Evolutionary conservation across 2,113 vertebrate species (phyloP).

Genomic region (Cheirogaleus medius): DNA sequence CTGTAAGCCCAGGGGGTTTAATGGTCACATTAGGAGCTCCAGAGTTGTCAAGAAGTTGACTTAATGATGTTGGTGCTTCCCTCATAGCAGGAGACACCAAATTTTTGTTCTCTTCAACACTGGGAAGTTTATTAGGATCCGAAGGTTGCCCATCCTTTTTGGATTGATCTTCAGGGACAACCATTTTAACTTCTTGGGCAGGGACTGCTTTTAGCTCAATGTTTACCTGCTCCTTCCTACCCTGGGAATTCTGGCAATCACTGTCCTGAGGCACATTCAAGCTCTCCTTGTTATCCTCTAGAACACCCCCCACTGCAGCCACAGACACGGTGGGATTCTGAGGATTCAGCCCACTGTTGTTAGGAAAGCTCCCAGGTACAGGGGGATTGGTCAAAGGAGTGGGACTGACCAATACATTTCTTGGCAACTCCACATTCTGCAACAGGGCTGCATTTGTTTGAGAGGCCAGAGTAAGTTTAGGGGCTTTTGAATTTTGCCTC

Average conservation of each 20-base stretch:
- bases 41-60: conserved; percentile 95
- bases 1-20: conserved; percentile 85
- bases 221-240: conserved; percentile 87
- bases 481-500: conserved; percentile 92
- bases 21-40: conserved; percentile 87
- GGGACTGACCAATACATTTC: conserved; percentile 88
- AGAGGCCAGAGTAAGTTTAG: conserved; percentile 89
- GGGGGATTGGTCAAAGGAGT: conserved; percentile 86
- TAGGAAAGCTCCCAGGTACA: conserved; percentile 85
- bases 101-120: conserved; percentile 86
- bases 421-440: conserved; percentile 88
- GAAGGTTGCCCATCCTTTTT: conserved; percentile 83
- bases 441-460: conserved; percentile 89
- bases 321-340: conserved; percentile 83
- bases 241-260: conserved; percentile 84
- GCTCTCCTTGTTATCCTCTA: conserved; percentile 89
- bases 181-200: conserved; percentile 88
- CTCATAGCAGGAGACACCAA: conserved; percentile 88
- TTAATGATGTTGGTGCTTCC: conserved; percentile 93
- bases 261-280: conserved; percentile 85
- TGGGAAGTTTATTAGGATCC: conserved; percentile 82
- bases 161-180: conserved; percentile 85
- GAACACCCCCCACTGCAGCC: conserved; percentile 80
- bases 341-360: conserved; percentile 83
- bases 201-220: conserved; percentile 86